These are phyloP conservation scores for Lasioglossum lativentre DNA, from an alignment of 2,888 invertebrate species.

Conservation along the genomic window DNA sequence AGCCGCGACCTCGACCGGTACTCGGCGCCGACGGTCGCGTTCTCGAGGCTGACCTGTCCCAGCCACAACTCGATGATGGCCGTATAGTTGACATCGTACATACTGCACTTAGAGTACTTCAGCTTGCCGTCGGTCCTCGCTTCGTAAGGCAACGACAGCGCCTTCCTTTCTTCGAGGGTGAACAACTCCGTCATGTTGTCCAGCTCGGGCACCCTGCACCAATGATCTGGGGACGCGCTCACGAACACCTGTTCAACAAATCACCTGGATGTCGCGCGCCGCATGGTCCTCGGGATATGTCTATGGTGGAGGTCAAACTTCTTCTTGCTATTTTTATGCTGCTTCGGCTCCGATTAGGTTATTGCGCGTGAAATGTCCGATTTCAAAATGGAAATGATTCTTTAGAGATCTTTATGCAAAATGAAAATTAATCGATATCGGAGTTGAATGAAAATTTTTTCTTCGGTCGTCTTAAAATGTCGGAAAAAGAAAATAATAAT, in stretches of 20 bases:
- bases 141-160: constrained; percentile 86
- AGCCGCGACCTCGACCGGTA: constrained; percentile 63
- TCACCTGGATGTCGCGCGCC: neutral
- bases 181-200: constrained; percentile 84
- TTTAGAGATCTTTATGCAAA: too few relatives aligned
- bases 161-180: constrained; percentile 85
- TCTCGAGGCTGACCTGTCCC: constrained; percentile 46
- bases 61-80: constrained; percentile 81
- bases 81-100: constrained; percentile 86
- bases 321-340: neutral
- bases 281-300: neutral
- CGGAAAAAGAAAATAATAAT: too few relatives aligned
- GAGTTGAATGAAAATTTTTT: too few relatives aligned
- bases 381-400: too few relatives aligned
- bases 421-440: too few relatives aligned
- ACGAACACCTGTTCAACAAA: constrained; percentile 87
- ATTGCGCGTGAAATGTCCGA: too few relatives aligned
- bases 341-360: too few relatives aligned
- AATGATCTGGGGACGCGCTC: constrained; percentile 89
- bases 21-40: constrained; percentile 61
- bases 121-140: constrained; percentile 83
- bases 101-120: constrained; percentile 85
- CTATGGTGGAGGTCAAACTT: neutral
- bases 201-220: constrained; percentile 88
- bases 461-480: too few relatives aligned